phyloP scores from a whole-genome alignment of 2,113 vertebrate genomes.

The Ibidorhyncha struthersii region DNA sequence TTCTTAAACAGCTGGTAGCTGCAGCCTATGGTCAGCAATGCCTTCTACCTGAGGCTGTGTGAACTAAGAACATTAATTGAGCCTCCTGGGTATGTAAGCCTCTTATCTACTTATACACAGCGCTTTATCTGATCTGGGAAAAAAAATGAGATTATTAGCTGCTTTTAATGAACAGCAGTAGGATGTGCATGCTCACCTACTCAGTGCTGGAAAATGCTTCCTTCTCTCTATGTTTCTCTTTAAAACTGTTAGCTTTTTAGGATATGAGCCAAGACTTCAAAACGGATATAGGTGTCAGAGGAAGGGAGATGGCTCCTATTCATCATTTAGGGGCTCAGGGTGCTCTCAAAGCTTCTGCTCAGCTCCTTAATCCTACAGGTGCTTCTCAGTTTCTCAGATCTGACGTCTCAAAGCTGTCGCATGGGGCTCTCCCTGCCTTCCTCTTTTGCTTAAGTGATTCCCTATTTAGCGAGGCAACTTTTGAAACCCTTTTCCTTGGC shows the following conservation, averaged over 20 bases:
- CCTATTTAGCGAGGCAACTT: background rate
- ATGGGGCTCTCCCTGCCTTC: background rate
- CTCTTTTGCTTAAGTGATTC: background rate
- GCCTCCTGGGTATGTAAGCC: constrained; percentile 57
- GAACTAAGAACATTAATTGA: constrained; percentile 59
- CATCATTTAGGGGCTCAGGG: background rate
- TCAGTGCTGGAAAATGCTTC: background rate
- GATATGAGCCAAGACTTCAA: background rate
- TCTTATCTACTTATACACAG: constrained; percentile 61
- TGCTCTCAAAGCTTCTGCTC: background rate
- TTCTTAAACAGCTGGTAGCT: constrained; percentile 17
- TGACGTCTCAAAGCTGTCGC: background rate
- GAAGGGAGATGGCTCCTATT: background rate
- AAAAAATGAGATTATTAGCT: constrained; percentile 30
- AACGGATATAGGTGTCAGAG: background rate
- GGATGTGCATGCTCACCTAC: background rate
- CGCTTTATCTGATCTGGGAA: background rate
- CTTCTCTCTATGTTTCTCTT: background rate
- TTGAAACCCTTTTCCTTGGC: background rate
- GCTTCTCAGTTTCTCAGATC: background rate
- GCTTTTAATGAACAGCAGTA: constrained; percentile 54
- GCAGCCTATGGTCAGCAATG: constrained; percentile 25
- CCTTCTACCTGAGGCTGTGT: background rate
- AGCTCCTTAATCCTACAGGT: background rate
- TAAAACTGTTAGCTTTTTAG: background rate